Percentiles rank a stretch among this genome's conserved stretches.
phyloP scores from a whole-genome alignment of 2,113 vertebrate species.

The Cyrtonyx montezumae region DNA sequence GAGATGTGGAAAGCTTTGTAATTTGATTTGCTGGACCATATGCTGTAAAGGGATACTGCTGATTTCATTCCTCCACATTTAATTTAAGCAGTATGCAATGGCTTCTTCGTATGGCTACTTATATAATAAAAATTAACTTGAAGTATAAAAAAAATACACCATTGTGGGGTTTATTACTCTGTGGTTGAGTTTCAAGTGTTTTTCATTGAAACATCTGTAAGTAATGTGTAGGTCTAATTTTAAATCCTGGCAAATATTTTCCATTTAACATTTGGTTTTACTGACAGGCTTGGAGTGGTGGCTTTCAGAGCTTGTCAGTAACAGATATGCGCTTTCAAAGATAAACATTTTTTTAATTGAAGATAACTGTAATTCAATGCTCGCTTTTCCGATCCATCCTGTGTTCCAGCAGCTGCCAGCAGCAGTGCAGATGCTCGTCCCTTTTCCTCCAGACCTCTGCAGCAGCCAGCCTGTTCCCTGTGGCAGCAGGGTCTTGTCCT shows the following conservation, averaged over 20 bases:
- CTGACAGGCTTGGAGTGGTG: constrained; percentile 76
- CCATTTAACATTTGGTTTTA: constrained; percentile 84
- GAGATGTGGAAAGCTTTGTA: constrained; percentile 89
- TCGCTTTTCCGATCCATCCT: constrained; percentile 20
- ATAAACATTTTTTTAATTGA: constrained; percentile 58
- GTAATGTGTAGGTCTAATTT: constrained; percentile 88
- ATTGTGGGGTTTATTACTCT: constrained; percentile 92
- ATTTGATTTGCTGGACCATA: constrained; percentile 88
- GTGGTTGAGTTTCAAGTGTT: constrained; percentile 88
- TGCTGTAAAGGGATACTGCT: constrained; percentile 85
- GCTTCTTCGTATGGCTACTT: constrained; percentile 89
- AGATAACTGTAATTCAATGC: constrained; percentile 72
- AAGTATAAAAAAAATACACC: constrained; percentile 84
- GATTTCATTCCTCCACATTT: constrained; percentile 87
- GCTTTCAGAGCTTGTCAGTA: constrained; percentile 74
- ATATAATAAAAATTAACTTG: constrained; percentile 92
- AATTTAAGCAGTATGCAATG: constrained; percentile 89
- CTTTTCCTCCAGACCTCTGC: background rate
- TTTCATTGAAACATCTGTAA: constrained; percentile 94
- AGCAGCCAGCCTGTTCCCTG: background rate
- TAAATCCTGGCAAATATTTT: constrained; percentile 87
- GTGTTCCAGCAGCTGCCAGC: constrained; percentile 18
- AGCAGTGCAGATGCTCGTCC: background rate
- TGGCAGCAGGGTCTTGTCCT: accelerated
- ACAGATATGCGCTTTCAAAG: constrained; percentile 75